A percentile compares a stretch with the other conserved stretches of the same genome.
Evolutionary conservation across 2,888 invertebrate species (phyloP).

Genomic region (Sphaerophoria taeniata): DNA sequence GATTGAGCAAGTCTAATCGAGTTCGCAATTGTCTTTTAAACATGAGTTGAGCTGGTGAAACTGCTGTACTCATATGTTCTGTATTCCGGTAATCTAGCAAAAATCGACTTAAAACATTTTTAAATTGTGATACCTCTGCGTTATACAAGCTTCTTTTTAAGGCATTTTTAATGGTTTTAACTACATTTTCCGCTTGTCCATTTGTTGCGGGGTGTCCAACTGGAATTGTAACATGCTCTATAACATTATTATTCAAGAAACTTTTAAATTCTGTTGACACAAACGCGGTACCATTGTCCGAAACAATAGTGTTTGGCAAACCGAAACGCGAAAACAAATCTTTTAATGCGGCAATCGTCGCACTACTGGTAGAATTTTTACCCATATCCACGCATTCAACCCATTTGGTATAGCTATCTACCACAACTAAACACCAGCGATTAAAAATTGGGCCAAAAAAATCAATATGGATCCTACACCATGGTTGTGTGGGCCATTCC

Average conservation of each 20-base stretch:
- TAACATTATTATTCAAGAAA: conserved; percentile 57
- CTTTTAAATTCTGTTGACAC: conserved; percentile 69
- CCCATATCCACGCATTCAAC: conserved; percentile 68
- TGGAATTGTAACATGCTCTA: conserved; percentile 43
- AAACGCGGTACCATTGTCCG: conserved; percentile 75
- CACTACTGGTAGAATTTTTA: not conserved
- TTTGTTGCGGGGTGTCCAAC: conserved; percentile 36
- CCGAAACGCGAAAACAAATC: conserved; percentile 36
- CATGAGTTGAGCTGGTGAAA: conserved; percentile 65
- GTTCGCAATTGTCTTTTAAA: conserved; percentile 64
- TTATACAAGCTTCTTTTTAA: not conserved
- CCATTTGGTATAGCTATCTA: conserved; percentile 75
- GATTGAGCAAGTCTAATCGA: conserved; percentile 66
- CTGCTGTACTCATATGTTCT: conserved; percentile 45
- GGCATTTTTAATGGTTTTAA: conserved; percentile 30
- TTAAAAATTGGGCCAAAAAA: conserved; percentile 64
- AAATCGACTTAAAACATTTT: conserved; percentile 1
- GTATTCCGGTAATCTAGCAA: conserved; percentile 65
- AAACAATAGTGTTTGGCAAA: conserved; percentile 73
- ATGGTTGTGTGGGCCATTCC: conserved; percentile 44
- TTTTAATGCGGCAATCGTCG: not conserved
- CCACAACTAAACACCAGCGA: conserved; percentile 61
- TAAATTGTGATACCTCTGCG: no score
- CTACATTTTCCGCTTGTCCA: conserved; percentile 36
- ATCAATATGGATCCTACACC: conserved; percentile 56